Conservation (phyloP, 2,888 invertebrate genomes). For the Acrocyrtus sp. region DNA sequence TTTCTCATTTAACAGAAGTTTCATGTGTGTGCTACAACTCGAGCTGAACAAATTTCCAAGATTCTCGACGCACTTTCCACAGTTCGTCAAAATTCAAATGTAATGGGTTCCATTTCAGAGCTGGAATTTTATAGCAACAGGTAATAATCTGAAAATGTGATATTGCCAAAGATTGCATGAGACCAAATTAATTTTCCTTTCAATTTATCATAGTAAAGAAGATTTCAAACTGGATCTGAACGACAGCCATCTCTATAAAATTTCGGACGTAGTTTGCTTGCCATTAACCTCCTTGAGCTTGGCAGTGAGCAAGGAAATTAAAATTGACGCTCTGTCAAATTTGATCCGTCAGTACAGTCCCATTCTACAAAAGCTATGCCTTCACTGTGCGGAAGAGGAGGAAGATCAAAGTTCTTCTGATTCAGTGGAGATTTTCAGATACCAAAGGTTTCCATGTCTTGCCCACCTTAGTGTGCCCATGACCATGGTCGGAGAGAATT, state of each 20-base stretch:
- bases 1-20: conserved; percentile 19
- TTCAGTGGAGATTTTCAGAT: conserved; percentile 18
- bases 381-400: conserved; percentile 25
- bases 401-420: conserved; percentile 9
- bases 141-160: too few relatives aligned
- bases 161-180: too few relatives aligned
- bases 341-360: conserved; percentile 29
- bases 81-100: conserved; percentile 12
- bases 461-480: conserved; percentile 16
- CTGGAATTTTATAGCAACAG: conserved; percentile 16
- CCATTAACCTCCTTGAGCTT: conserved; percentile 22
- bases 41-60: conserved; percentile 20
- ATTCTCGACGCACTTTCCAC: conserved; percentile 23
- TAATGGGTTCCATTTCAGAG: conserved; percentile 5
- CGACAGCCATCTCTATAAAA: conserved; percentile 24
- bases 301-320: conserved; percentile 17
- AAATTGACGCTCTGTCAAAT: conserved; percentile 20
- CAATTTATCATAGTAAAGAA: too few relatives aligned
- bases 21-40: conserved; percentile 37
- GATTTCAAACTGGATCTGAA: background rate
- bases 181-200: too few relatives aligned
- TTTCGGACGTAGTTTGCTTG: conserved; percentile 22
- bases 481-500: conserved; percentile 19
- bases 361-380: conserved; percentile 23
- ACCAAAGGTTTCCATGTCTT: conserved; percentile 25